Base-by-base conservation (phyloP, 2,113 vertebrate genomes). In the Empidonax traillii region DNA sequence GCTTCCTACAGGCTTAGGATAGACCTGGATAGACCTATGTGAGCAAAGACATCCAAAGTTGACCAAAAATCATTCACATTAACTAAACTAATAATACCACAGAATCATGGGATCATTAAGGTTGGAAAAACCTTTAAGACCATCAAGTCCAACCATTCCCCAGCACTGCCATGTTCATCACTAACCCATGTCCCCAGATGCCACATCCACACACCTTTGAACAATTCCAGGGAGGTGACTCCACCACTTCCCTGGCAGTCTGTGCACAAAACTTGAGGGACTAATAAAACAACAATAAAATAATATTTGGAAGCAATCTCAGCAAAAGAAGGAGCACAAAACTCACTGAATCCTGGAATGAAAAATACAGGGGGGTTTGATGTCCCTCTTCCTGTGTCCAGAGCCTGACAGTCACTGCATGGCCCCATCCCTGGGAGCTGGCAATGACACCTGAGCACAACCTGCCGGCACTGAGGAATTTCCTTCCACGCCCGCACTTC, bases 21-120 rank as follows among this genome's bases (percentile, higher is more conserved):
- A 74, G 58, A 62, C 1, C 2, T 0, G 1, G 3, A 0, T 23
- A 46, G 39, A 41, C 39, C 39, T 41, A 74, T 3, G 23, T 0
- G 4, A 75, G 37, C 28, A 79, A 62, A 87, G 39, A 22, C 15
- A 52, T 7, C 33, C 2, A 1, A 52, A 80, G 39, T 8, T 37
- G 13, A 39, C 41, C 4, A 2, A 47, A 74, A 11, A 18, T 14
- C 17, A 19, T 24, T 58, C 31, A 3, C 10, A 22, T 27, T 19
- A 58, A 66, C 16, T 14, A 5, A 82, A 63, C 17, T 55, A 55
- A 8, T 23, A 33, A 31, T 6, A 33, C 51, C 25, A 39, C 11
- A 61, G 39, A n/a, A 33, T 33, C 2, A 5, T 2, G 27, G 63
- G 7, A 23, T 14, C 20, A 8, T 5, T 56, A 4, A 33, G 17